A percentile compares a stretch with the other conserved stretches of the same genome.
Conservation (phyloP, 1,140 invertebrate species). For the Atta cephalotes region DNA sequence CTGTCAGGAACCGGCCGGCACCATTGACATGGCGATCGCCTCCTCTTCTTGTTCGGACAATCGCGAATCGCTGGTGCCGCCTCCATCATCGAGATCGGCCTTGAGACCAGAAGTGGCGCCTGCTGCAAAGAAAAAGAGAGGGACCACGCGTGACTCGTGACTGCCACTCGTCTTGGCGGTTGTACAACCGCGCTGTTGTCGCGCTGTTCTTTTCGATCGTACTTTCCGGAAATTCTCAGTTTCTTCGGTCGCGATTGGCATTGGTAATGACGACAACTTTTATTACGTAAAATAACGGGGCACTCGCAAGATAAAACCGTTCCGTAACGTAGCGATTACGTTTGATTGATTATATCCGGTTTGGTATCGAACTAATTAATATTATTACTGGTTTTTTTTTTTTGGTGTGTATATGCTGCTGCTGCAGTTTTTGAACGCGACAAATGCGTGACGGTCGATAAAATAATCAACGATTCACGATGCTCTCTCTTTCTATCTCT, state of each 20-base stretch:
- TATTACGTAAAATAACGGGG: constrained; percentile 12
- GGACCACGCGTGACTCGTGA: constrained; percentile 31
- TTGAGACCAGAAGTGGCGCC: constrained; percentile 75
- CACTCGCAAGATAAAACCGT: constrained; percentile 17
- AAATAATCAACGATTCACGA: constrained; percentile 20
- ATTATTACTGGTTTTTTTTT: not conserved
- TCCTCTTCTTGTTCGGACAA: constrained; percentile 86
- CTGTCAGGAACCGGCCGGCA: constrained; percentile 88
- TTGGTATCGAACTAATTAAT: constrained; percentile 1
- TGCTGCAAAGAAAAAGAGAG: constrained; percentile 47
- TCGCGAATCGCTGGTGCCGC: constrained; percentile 77
- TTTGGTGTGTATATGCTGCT: not conserved
- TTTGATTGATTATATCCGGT: not conserved
- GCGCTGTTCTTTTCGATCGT: not conserved
- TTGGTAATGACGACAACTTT: constrained; percentile 26
- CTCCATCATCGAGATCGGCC: constrained; percentile 77
- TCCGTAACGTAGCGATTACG: not conserved
- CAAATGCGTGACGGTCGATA: constrained; percentile 22
- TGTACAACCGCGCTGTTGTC: not conserved
- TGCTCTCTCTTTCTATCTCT: constrained; percentile 23
- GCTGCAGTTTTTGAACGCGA: constrained; percentile 16
- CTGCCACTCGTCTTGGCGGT: constrained; percentile 14
- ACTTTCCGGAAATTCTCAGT: constrained; percentile 34
- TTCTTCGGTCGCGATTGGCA: constrained; percentile 42
- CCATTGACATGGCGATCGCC: constrained; percentile 87